phyloP scores from a whole-genome alignment of 1,140 invertebrate genomes.

The Drosophila mayri region DNA sequence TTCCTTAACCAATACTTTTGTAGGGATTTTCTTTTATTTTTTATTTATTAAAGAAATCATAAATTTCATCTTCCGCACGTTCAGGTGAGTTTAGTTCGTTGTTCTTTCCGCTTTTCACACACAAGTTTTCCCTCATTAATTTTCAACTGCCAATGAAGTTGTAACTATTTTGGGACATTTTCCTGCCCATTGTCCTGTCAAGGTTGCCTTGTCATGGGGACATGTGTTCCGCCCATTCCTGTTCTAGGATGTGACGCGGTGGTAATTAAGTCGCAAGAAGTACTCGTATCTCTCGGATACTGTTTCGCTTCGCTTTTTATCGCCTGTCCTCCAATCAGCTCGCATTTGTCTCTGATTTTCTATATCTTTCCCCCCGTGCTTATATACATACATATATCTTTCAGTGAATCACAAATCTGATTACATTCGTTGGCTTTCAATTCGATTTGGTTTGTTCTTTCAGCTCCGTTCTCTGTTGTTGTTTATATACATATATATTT shows the following conservation, averaged over 20 bases:
- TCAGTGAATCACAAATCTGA: conserved; percentile 71
- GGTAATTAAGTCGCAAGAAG: conserved; percentile 48
- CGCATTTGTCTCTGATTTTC: conserved; percentile 34
- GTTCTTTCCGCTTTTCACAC: conserved; percentile 10
- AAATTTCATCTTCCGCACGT: conserved; percentile 42
- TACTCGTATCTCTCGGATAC: conserved; percentile 12
- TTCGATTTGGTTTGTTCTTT: conserved; percentile 57
- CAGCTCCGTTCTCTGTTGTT: conserved; percentile 4
- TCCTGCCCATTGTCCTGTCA: conserved; percentile 27
- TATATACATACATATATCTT: conserved; percentile 6
- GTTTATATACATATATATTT: conserved; percentile 17
- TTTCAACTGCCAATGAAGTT: conserved; percentile 36
- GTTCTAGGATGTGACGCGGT: conserved; percentile 25
- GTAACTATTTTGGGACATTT: conserved; percentile 35
- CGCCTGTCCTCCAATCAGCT: conserved; percentile 37
- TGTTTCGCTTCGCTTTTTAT: conserved; percentile 35
- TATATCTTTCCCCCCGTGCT: conserved; percentile 1
- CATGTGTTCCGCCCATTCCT: conserved; percentile 19
- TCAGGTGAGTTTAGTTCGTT: conserved; percentile 35
- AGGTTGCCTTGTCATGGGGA: conserved; percentile 46
- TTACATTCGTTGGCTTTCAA: conserved; percentile 74
- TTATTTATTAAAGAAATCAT: neutral
- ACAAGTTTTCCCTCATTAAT: conserved; percentile 34
- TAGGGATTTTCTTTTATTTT: conserved; percentile 3
- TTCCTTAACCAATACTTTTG: conserved; percentile 19